Conservation (phyloP, 1,140 invertebrate species). For the Plutomurus gul region DNA sequence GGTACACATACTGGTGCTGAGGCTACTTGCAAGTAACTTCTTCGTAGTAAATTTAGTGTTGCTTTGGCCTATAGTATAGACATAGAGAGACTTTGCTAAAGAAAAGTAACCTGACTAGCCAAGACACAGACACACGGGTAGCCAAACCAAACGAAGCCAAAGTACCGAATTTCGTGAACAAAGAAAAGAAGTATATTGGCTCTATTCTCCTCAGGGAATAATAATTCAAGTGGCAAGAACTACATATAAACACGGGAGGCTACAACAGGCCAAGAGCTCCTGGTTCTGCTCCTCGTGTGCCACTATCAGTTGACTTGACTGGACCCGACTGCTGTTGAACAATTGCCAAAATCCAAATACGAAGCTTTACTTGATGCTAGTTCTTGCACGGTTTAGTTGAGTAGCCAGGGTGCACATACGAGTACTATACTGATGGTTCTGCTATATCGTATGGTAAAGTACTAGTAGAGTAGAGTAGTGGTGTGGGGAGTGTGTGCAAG, state of each 20-base stretch:
- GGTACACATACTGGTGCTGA: too few relatives aligned
- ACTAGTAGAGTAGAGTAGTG: background rate
- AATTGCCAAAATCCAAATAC: slow-evolving; percentile 24
- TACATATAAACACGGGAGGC: slow-evolving; percentile 16
- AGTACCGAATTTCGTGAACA: slow-evolving; percentile 27
- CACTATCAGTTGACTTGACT: slow-evolving; percentile 4
- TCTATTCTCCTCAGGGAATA: slow-evolving; percentile 39
- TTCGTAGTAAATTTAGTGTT: background rate
- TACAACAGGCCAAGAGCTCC: background rate
- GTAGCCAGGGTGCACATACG: background rate
- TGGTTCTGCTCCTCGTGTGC: background rate
- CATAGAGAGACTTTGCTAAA: background rate
- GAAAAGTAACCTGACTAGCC: slow-evolving; percentile 18
- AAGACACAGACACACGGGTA: too few relatives aligned
- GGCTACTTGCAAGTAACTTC: too few relatives aligned
- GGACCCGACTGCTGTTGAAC: slow-evolving; percentile 26
- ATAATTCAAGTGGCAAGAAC: slow-evolving; percentile 44
- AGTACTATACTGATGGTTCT: background rate
- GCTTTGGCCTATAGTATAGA: background rate
- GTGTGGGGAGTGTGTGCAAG: background rate
- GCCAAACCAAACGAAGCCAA: slow-evolving; percentile 16
- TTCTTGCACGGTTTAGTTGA: background rate
- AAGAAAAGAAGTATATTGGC: slow-evolving; percentile 31
- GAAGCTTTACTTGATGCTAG: too few relatives aligned
- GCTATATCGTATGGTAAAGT: background rate